Base-by-base conservation (phyloP, 1,140 invertebrate genomes). In the Zaprionus camerounensis region DNA sequence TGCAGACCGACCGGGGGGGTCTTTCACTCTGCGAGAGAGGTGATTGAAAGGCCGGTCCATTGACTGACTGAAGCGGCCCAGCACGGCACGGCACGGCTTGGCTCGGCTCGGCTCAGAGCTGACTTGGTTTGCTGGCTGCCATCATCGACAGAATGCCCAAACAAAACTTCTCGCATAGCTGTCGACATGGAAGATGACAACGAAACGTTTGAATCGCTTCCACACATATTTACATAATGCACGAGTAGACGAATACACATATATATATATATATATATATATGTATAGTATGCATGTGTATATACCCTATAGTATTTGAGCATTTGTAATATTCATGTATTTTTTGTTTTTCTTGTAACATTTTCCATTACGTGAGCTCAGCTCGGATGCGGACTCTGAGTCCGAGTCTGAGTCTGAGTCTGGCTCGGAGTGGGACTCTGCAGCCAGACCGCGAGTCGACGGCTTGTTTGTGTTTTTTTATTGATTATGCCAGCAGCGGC, bases 361-460 rank as follows among this genome's bases (percentile, higher is more conserved):
- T 88, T 84, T 81, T 76, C 81, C 81, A 76, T 90, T 87, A 88
- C 84, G 81, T 87, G 74, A 44, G 82, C 63, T 64, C 55, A 64
- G 58, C 57, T 28, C 22, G 59, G 67, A 73, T 17, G 46, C 49
- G 49, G 24, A 59, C 17, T 31, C 57, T 6, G 28, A 11, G 31
- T 34, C 9, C 31, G 31, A 34, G 31, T 11, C 22, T 51, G 17
- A 9, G 57, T 15, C 36, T 4, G 13, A n/a, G 13, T 41, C 38
- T 41, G 31, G 31, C 31, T 31, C 13, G 38, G 15, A 44, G 41
- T 44, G 41, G 41, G 41, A 20, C 53, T 22, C 49, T 26, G 28
- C 2, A 13, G 22, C 61, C 12, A 26, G 41, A 34, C 66, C 34
- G 17, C 38, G 28, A 65, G 22, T 62, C 26, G 58, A 36, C 72